These are phyloP conservation scores for Darevskia mixta DNA, from an alignment of 2,797 vertebrate species.

Conservation along the genomic window DNA sequence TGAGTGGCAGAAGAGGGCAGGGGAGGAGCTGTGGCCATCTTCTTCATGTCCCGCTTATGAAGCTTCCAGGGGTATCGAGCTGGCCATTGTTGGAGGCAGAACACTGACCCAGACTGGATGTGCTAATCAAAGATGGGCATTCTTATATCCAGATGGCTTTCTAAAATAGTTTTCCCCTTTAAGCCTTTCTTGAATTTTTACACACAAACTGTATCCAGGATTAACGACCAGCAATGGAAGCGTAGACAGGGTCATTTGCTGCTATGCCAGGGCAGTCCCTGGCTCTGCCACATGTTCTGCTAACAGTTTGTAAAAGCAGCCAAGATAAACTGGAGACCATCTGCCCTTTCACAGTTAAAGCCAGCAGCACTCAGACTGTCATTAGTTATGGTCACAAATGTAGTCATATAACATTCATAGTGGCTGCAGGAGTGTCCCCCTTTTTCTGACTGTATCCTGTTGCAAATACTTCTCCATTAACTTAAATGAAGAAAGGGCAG, in stretches of 20 bases:
- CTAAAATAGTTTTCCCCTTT: not conserved
- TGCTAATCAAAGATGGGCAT: not conserved
- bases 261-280: not conserved
- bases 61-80: not conserved
- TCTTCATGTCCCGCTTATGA: not conserved
- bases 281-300: not conserved
- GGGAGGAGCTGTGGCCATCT: not conserved
- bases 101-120: no score
- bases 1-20: not conserved
- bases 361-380: not conserved
- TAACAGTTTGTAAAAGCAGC: not conserved
- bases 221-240: not conserved
- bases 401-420: not conserved
- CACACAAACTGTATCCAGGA: not conserved
- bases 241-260: not conserved
- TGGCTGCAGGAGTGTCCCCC: not conserved
- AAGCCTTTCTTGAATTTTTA: not conserved
- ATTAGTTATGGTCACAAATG: not conserved
- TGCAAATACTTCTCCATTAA: not conserved
- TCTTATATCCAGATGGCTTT: not conserved
- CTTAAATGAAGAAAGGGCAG: not conserved
- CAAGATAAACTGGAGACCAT: not conserved
- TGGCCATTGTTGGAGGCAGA: not conserved
- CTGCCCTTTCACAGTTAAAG: not conserved
- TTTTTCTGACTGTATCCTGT: not conserved